phyloP scores from a whole-genome alignment of 92 coral and sea anemone genomes.

The Chrysogorgia sp. region DNA sequence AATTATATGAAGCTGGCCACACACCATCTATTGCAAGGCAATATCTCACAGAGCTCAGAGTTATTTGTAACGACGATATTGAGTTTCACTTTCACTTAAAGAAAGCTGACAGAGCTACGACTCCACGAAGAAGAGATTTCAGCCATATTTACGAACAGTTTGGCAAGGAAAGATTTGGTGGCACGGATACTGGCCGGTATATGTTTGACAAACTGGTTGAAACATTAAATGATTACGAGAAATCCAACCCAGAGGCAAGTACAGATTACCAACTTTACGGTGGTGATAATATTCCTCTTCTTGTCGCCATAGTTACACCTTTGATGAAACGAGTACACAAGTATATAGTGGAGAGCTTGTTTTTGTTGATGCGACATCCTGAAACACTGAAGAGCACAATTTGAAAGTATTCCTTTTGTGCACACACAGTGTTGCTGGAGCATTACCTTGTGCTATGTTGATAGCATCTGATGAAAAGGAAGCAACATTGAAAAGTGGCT shows the following conservation, averaged over 20 bases:
- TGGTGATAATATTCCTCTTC: conserved; percentile 62
- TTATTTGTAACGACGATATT: too few relatives aligned
- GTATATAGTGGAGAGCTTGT: conserved; percentile 59
- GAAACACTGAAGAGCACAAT: too few relatives aligned
- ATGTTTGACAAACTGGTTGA: conserved; percentile 54
- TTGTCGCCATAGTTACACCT: too few relatives aligned
- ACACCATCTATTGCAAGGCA: too few relatives aligned
- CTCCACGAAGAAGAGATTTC: conserved; percentile 65
- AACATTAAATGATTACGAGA: conserved; percentile 42
- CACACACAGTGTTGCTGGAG: too few relatives aligned
- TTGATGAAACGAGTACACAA: conserved; percentile 63
- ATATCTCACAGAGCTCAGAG: too few relatives aligned
- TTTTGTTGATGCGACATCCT: conserved; percentile 59
- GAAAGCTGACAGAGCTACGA: conserved; percentile 63
- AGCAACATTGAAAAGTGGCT: conserved; percentile 52
- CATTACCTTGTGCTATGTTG: conserved; percentile 57
- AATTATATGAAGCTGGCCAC: too few relatives aligned
- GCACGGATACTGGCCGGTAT: conserved; percentile 40
- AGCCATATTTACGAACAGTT: conserved; percentile 56
- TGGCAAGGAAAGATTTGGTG: conserved; percentile 61
- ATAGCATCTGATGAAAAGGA: conserved; percentile 62
- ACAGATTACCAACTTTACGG: conserved; percentile 56
- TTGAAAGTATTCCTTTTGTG: too few relatives aligned
- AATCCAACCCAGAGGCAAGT: conserved; percentile 51
- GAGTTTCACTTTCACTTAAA: too few relatives aligned